phyloP scores from a whole-genome alignment of 2,888 invertebrate species.

The Conistra vaccinii region DNA sequence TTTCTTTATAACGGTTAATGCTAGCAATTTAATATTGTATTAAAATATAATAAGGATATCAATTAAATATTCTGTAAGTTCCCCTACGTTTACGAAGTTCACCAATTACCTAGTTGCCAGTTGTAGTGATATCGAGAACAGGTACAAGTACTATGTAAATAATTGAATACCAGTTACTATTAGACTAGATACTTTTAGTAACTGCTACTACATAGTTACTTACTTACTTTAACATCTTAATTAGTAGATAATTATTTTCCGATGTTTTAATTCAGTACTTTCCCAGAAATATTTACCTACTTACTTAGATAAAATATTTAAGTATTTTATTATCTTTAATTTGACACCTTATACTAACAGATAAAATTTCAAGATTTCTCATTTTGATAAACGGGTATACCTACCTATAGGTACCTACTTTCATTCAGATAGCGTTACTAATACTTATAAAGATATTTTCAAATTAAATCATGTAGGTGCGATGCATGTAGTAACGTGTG shows the following conservation, averaged over 20 bases:
- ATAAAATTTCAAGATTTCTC: constrained; percentile 53
- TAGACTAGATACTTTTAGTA: neutral
- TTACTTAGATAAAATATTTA: constrained; percentile 30
- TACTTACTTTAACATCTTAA: constrained; percentile 20
- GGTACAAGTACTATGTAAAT: constrained; percentile 15
- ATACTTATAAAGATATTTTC: constrained; percentile 30
- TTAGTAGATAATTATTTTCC: constrained; percentile 25
- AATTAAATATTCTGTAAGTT: constrained; percentile 20
- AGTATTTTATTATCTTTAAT: constrained; percentile 45
- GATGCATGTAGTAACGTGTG: constrained; percentile 27
- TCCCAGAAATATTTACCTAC: constrained; percentile 41
- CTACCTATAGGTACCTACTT: constrained; percentile 45
- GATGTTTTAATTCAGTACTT: constrained; percentile 16
- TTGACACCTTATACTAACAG: constrained; percentile 50
- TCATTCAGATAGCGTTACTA: constrained; percentile 35
- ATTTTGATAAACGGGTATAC: constrained; percentile 44
- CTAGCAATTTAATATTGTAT: constrained; percentile 17
- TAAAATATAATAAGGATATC: constrained; percentile 25
- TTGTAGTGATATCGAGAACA: constrained; percentile 15
- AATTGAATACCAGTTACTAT: neutral
- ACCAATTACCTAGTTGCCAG: constrained; percentile 35
- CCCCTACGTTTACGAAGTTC: constrained; percentile 18
- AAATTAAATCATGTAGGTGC: constrained; percentile 42
- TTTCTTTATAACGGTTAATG: constrained; percentile 44
- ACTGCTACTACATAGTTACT: constrained; percentile 21